Evolutionary conservation across 2,113 vertebrate genomes (phyloP), one percentile per base, ranked within the genome.

Genomic region (Bubo blakistoni): DNA sequence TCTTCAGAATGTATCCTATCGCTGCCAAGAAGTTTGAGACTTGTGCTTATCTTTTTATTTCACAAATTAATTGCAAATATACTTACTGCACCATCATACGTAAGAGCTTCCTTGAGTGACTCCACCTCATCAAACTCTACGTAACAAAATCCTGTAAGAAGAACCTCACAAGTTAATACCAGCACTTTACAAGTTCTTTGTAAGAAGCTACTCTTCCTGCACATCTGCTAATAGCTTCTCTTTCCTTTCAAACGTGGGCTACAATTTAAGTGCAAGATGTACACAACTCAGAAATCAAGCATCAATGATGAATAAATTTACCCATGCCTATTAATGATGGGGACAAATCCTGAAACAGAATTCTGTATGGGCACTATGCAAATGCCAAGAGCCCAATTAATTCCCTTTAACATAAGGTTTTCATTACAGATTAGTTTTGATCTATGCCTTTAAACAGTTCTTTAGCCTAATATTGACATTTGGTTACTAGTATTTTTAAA

Each of bases 91-190:
- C 99, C 99, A 76, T 99, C 99, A 2, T 99, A 99, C 0, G 99
- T 98, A 98, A 99, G 98, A 72, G 99, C 99, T 98, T 99, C 99
- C 98, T 99, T 99, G 96, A 99, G 98, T 69, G 99, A 99, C 40
- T 99, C 99, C 98, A 99, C 97, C 72, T 99, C 99, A 55, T 99
- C 99, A 74, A 99, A 99, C 98, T 99, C 99, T 95, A 99, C 99
- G 81, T 99, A 99, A 99, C 99, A 99, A 98, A 99, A 99, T 84
- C 99, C 99, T 99, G 97, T 1, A 97, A 95, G n/a, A 91, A 72
- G 96, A 94, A 94, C 47, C 17, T 92, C 76, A 62, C 20, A 73
- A 61, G 63, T 93, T 82, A 94, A 82, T 2, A 63, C 10, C 66
- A 81, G 57, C 70, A 87, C 38, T 94, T 87, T 9, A 54, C 62